phyloP scores from a whole-genome alignment of 2,113 vertebrate species.

The Oostethus manadensis region DNA sequence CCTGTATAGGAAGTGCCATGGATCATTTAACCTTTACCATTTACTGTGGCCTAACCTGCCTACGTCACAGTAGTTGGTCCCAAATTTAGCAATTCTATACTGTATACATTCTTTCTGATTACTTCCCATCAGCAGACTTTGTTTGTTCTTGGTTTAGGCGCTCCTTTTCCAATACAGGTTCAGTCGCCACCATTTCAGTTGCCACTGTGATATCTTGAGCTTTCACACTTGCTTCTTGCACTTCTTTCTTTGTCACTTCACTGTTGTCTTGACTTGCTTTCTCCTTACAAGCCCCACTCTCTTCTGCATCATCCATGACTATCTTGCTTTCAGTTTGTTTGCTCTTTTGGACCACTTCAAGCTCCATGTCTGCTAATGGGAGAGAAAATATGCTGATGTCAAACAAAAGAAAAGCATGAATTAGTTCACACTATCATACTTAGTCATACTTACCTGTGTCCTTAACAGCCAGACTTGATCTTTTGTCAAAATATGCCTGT shows the following conservation, averaged over 20 bases:
- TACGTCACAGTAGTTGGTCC: constrained; percentile 70
- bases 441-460: constrained; percentile 25
- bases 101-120: constrained; percentile 13
- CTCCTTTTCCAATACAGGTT: constrained; percentile 24
- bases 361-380: constrained; percentile 16
- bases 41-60: constrained; percentile 57
- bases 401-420: not conserved
- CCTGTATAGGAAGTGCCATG: constrained; percentile 59
- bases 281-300: constrained; percentile 19
- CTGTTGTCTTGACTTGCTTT: constrained; percentile 13
- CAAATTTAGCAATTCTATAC: constrained; percentile 28
- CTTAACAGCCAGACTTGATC: constrained; percentile 12
- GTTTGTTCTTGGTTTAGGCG: constrained; percentile 41
- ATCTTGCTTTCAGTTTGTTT: constrained; percentile 20
- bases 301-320: constrained; percentile 4
- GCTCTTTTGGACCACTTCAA: constrained; percentile 13
- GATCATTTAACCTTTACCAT: constrained; percentile 34
- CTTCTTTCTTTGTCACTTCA: constrained; percentile 13
- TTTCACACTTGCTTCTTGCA: constrained; percentile 29
- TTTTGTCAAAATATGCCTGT: constrained; percentile 23
- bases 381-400: not conserved
- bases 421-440: not conserved
- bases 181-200: constrained; percentile 8
- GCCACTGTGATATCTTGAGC: constrained; percentile 21
- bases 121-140: constrained; percentile 33